These are phyloP conservation scores for Lacanobia oleracea DNA, from an alignment of 2,888 invertebrate species.

Conservation along the genomic window DNA sequence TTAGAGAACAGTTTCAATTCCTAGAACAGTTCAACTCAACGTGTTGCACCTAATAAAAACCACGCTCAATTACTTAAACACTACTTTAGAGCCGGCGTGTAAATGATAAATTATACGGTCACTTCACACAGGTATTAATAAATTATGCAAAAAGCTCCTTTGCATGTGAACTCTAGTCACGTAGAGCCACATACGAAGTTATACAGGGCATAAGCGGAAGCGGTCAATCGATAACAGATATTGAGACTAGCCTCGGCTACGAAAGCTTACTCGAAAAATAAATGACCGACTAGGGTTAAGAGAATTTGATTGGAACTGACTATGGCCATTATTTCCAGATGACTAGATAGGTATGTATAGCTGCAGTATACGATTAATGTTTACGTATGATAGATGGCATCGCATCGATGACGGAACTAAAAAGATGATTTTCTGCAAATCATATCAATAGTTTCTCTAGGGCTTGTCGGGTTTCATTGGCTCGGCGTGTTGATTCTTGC, in stretches of 20 bases:
- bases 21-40: neutral
- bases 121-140: conserved; percentile 74
- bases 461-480: no score
- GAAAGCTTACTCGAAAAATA: neutral
- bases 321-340: neutral
- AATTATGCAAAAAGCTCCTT: conserved; percentile 71
- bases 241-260: conserved; percentile 9
- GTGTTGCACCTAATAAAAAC: neutral
- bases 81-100: conserved; percentile 38
- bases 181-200: conserved; percentile 61
- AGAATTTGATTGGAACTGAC: neutral
- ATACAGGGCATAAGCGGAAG: conserved; percentile 60
- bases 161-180: conserved; percentile 69
- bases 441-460: no score
- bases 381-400: neutral
- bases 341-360: no score
- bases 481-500: no score
- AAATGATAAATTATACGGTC: conserved; percentile 63
- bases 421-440: neutral
- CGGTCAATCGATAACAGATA: conserved; percentile 48
- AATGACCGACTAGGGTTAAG: neutral
- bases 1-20: neutral
- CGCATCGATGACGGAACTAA: neutral
- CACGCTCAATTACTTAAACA: conserved; percentile 50
- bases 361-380: neutral